Percentiles rank a stretch among this genome's conserved stretches.
Conservation (phyloP, 1,140 invertebrate species). For the Ceratoteleas bidentatus region DNA sequence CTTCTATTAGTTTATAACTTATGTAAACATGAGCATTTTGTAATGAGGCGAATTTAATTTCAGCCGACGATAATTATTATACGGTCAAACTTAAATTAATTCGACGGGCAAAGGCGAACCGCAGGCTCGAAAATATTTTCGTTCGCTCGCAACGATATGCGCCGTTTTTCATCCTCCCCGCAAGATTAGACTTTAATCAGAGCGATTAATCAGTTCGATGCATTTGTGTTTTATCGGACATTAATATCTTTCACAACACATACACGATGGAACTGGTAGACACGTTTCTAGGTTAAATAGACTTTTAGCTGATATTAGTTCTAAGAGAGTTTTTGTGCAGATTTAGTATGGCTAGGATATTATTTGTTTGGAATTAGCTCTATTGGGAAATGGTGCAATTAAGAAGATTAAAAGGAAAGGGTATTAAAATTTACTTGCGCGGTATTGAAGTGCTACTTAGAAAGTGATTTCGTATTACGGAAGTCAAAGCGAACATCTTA, state of each 20-base stretch:
- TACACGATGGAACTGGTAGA: no score
- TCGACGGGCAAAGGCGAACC: slow-evolving; percentile 2
- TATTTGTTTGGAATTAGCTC: no score
- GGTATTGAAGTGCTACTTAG: no score
- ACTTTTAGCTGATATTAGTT: no score
- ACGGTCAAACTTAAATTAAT: slow-evolving; percentile 27
- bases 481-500: no score
- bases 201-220: background rate
- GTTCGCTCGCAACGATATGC: background rate
- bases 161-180: background rate
- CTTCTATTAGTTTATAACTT: slow-evolving; percentile 44
- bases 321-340: no score
- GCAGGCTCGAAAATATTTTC: background rate
- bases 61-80: slow-evolving; percentile 18
- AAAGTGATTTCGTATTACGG: no score
- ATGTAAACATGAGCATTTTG: slow-evolving; percentile 34
- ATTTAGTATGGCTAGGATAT: no score
- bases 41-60: slow-evolving; percentile 40
- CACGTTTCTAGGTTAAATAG: no score
- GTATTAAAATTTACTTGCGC: no score
- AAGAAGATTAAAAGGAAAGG: no score
- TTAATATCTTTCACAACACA: background rate
- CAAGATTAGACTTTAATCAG: background rate
- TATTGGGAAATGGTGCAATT: no score
- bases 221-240: background rate